phyloP scores from a whole-genome alignment of 2,888 invertebrate species.

The Pyrochroa serraticornis region DNA sequence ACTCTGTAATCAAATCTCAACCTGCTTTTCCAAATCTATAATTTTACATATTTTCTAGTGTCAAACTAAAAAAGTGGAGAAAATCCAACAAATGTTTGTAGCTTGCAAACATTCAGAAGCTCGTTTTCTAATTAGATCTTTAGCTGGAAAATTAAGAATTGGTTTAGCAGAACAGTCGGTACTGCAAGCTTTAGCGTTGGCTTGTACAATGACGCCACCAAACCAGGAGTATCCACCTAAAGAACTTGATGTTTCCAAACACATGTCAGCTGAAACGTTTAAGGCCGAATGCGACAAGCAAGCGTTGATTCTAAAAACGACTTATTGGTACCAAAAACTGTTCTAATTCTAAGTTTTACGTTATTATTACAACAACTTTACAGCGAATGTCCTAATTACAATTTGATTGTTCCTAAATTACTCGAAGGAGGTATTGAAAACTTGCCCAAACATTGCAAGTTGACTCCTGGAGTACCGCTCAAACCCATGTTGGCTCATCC shows the following conservation, averaged over 20 bases:
- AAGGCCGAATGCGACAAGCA: constrained; percentile 78
- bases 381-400: constrained; percentile 95
- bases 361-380: constrained; percentile 13
- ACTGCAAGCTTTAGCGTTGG: constrained; percentile 86
- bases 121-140: constrained; percentile 84
- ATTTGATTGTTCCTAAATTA: constrained; percentile 79
- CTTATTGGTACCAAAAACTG: constrained; percentile 74
- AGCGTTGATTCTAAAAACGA: constrained; percentile 83
- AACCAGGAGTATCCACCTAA: constrained; percentile 68
- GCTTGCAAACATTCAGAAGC: constrained; percentile 90
- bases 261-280: constrained; percentile 68
- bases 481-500: constrained; percentile 99
- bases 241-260: constrained; percentile 61
- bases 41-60: constrained; percentile 60
- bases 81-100: constrained; percentile 90
- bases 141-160: constrained; percentile 93
- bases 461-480: constrained; percentile 91
- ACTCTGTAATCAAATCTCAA: constrained; percentile 61
- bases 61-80: constrained; percentile 84
- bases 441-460: constrained; percentile 80
- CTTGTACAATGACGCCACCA: constrained; percentile 81
- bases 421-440: constrained; percentile 76
- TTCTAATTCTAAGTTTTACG: background rate
- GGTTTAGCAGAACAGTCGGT: constrained; percentile 97
- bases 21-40: constrained; percentile 11